Percentiles rank a stretch among this genome's conserved stretches.
phyloP scores from a whole-genome alignment of 2,888 invertebrate genomes.

The Leucozona laternaria region DNA sequence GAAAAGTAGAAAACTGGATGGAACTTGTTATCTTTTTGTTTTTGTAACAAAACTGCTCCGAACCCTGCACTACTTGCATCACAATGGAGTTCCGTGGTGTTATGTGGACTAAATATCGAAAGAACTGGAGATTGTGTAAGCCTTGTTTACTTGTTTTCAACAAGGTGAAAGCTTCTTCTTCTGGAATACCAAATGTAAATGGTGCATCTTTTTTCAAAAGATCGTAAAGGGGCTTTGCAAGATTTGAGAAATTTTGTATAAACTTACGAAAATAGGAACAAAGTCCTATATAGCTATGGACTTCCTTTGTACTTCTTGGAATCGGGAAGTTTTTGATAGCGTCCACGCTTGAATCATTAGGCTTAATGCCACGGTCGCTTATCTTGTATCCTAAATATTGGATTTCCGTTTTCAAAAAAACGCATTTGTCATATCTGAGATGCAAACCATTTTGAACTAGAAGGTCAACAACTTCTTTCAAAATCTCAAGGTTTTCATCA shows the following conservation, averaged over 20 bases:
- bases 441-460: conserved; percentile 32
- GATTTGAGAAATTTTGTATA: too few species aligned
- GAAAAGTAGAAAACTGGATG: conserved; percentile 65
- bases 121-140: too few species aligned
- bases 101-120: too few species aligned
- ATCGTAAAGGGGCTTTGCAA: too few species aligned
- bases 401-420: conserved; percentile 26
- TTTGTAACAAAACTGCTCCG: conserved; percentile 59
- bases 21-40: conserved; percentile 58
- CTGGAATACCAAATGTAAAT: too few species aligned
- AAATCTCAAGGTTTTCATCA: conserved; percentile 34
- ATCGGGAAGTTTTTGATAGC: conserved; percentile 13
- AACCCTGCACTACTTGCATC: too few species aligned
- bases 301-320: conserved; percentile 14
- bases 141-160: too few species aligned
- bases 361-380: conserved; percentile 14
- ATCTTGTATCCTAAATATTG: conserved; percentile 42
- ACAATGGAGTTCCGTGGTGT: too few species aligned
- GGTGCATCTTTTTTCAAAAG: too few species aligned
- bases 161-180: too few species aligned
- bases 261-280: conserved; percentile 25
- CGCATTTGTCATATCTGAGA: conserved; percentile 31
- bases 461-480: conserved; percentile 34
- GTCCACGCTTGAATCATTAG: conserved; percentile 20
- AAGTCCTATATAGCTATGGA: conserved; percentile 29